Evolutionary conservation across 2,888 invertebrate genomes (phyloP).

Genomic region (Trachelus tabidus): DNA sequence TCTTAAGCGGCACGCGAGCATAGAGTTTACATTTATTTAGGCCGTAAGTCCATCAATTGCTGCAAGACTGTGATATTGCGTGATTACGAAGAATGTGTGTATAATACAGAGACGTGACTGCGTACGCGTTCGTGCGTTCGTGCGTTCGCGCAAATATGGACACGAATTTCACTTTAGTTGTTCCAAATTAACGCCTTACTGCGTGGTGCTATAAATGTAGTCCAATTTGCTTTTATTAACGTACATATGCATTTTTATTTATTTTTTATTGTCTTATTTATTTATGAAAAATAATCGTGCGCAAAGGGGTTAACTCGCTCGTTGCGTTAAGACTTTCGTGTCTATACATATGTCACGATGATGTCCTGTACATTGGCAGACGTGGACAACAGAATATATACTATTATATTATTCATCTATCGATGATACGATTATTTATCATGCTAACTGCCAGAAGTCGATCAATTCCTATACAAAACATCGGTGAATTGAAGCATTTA

Average conservation of each 20-base stretch:
- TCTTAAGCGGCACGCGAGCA: neutral
- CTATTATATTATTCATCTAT: no score
- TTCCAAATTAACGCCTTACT: conserved; percentile 19
- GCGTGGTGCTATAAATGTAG: neutral
- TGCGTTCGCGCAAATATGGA: neutral
- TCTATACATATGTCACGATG: no score
- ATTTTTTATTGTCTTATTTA: neutral
- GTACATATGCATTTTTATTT: neutral
- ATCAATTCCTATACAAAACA: no score
- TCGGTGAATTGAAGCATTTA: no score
- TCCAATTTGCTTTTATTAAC: neutral
- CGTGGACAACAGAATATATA: no score
- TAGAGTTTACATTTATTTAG: neutral
- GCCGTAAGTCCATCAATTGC: neutral
- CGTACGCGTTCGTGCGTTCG: neutral
- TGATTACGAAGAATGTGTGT: neutral
- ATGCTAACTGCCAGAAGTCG: no score
- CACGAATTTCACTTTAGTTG: conserved; percentile 19
- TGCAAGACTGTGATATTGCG: neutral
- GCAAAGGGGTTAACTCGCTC: neutral
- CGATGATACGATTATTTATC: no score
- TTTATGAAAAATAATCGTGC: neutral
- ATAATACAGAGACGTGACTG: conserved; percentile 5
- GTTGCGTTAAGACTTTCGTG: no score
- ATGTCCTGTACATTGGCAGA: no score